Evolutionary conservation across 2,113 vertebrate species (phyloP).

Genomic region (Chrysochloris asiatica): DNA sequence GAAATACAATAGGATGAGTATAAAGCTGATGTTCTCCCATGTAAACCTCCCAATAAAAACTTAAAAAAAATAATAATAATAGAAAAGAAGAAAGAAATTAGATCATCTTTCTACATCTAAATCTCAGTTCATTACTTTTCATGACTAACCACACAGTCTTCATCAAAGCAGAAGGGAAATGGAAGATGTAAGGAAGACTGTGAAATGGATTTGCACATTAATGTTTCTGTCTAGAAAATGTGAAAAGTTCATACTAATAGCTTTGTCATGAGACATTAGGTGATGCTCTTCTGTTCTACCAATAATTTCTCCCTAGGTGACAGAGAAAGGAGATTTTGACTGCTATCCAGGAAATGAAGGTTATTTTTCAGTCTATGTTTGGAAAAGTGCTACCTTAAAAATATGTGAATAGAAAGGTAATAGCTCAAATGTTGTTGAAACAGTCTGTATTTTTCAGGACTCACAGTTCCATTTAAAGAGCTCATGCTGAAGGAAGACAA

Average conservation of each 20-base stretch:
- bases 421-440: slow-evolving; percentile 48
- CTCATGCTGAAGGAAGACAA: slow-evolving; percentile 23
- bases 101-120: slow-evolving; percentile 55
- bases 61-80: too few species aligned
- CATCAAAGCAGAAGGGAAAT: slow-evolving; percentile 52
- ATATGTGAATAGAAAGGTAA: slow-evolving; percentile 15
- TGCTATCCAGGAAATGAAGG: slow-evolving; percentile 50
- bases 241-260: slow-evolving; percentile 70
- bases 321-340: slow-evolving; percentile 57
- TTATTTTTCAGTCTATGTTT: slow-evolving; percentile 61
- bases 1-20: too few species aligned
- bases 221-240: slow-evolving; percentile 61
- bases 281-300: slow-evolving; percentile 42
- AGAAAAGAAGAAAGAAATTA: slow-evolving; percentile 51
- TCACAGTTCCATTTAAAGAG: slow-evolving; percentile 61
- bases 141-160: slow-evolving; percentile 43
- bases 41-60: too few species aligned
- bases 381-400: slow-evolving; percentile 40
- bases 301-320: slow-evolving; percentile 64
- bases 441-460: slow-evolving; percentile 40
- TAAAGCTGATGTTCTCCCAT: too few species aligned
- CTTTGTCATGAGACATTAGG: slow-evolving; percentile 75
- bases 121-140: slow-evolving; percentile 58
- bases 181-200: background rate
- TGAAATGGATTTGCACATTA: slow-evolving; percentile 61